These are phyloP conservation scores for Meiosimyza decipiens DNA, from an alignment of 2,888 invertebrate species.

Conservation along the genomic window DNA sequence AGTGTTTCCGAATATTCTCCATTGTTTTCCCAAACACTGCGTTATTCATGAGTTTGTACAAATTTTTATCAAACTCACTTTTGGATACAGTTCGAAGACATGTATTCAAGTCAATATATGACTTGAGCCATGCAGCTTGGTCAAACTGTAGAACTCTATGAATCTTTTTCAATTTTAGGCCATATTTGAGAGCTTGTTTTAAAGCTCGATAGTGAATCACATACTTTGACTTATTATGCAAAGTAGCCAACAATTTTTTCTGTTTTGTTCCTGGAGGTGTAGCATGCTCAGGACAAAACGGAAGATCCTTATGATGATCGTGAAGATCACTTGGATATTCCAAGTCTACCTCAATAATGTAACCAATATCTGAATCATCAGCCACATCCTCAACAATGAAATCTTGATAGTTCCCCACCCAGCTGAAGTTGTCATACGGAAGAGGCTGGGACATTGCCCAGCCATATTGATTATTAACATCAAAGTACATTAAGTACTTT, in stretches of 20 bases:
- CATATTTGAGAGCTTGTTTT: constrained; percentile 51
- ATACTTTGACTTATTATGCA: too few relatives aligned
- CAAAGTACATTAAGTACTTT: constrained; percentile 54
- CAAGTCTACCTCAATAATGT: constrained; percentile 48
- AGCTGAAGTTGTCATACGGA: constrained; percentile 53
- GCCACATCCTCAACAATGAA: constrained; percentile 36
- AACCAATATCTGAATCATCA: constrained; percentile 44
- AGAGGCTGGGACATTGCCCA: constrained; percentile 55
- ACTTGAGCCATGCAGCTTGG: constrained; percentile 53
- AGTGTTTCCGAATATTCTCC: constrained; percentile 42
- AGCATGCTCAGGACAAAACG: too few relatives aligned
- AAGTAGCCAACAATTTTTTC: too few relatives aligned
- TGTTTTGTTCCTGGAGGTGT: too few relatives aligned
- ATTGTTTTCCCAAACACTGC: constrained; percentile 45
- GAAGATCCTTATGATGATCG: not conserved
- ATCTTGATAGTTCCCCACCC: constrained; percentile 42
- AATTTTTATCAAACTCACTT: constrained; percentile 28
- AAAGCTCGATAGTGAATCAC: constrained; percentile 10
- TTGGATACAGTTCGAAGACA: not conserved
- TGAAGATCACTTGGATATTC: constrained; percentile 18
- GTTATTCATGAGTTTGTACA: not conserved
- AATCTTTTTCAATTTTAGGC: constrained; percentile 52
- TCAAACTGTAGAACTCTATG: constrained; percentile 51
- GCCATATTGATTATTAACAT: constrained; percentile 42
- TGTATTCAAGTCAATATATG: constrained; percentile 38